A percentile compares a stretch with the other conserved stretches of the same genome.
Conservation (phyloP, 1,140 invertebrate genomes). For the Hydropsyche tenuis region DNA sequence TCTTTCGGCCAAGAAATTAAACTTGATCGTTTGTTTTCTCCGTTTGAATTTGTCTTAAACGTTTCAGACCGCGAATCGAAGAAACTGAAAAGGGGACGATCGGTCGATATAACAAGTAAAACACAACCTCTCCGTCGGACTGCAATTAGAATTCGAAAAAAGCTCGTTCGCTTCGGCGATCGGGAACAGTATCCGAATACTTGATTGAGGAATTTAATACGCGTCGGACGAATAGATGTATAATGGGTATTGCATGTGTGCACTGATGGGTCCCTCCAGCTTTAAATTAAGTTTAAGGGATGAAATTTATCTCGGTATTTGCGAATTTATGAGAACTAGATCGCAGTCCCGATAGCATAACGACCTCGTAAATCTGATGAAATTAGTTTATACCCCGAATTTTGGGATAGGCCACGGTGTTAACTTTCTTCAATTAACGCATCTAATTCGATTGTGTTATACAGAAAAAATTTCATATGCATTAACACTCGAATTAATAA, state of each 20-base stretch:
- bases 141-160: background rate
- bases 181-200: background rate
- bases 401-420: background rate
- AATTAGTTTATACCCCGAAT: slow-evolving; percentile 25
- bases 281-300: slow-evolving; percentile 22
- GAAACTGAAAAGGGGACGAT: background rate
- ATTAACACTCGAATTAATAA: no score
- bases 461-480: background rate
- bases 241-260: background rate
- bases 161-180: background rate
- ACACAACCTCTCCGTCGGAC: no score
- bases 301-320: slow-evolving; percentile 26
- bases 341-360: slow-evolving; percentile 19
- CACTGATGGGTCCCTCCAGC: background rate
- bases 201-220: no score
- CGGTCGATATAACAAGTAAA: no score
- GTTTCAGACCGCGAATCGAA: background rate
- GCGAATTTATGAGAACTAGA: slow-evolving; percentile 24
- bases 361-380: slow-evolving; percentile 24
- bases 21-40: slow-evolving; percentile 22
- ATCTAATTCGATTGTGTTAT: background rate
- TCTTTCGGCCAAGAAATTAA: slow-evolving; percentile 6
- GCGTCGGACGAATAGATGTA: background rate
- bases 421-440: slow-evolving; percentile 27
- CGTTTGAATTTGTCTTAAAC: slow-evolving; percentile 7